Percentiles rank a stretch among this genome's conserved stretches.
phyloP scores from a whole-genome alignment of 2,888 invertebrate genomes.

The Rhingia campestris region DNA sequence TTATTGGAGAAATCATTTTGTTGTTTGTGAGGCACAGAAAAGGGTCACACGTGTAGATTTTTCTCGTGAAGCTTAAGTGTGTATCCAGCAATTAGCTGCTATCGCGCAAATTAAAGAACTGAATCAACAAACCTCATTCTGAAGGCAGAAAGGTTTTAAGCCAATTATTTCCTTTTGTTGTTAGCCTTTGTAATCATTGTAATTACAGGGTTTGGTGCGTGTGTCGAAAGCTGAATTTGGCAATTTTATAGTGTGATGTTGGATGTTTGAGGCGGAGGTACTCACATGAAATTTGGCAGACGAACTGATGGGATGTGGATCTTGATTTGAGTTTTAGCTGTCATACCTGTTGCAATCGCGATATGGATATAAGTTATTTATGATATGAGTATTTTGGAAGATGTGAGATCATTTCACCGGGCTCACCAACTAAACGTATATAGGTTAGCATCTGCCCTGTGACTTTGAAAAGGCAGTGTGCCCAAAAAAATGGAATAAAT shows the following conservation, averaged over 20 bases:
- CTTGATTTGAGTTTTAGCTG: not conserved
- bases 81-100: constrained; percentile 34
- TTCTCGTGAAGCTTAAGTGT: constrained; percentile 1
- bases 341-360: not conserved
- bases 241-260: constrained; percentile 45
- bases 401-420: too few relatives aligned
- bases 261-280: constrained; percentile 26
- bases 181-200: constrained; percentile 53
- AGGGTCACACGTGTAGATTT: constrained; percentile 15
- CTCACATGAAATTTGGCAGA: not conserved
- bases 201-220: constrained; percentile 34
- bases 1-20: not conserved
- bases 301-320: constrained; percentile 7
- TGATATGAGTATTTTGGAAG: too few relatives aligned
- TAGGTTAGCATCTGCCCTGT: too few relatives aligned
- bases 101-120: constrained; percentile 51
- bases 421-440: too few relatives aligned
- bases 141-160: constrained; percentile 8
- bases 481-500: too few relatives aligned
- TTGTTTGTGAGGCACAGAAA: not conserved
- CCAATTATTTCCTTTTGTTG: constrained; percentile 49
- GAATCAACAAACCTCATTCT: constrained; percentile 45
- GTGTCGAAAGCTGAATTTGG: constrained; percentile 44
- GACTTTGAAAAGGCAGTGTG: too few relatives aligned
- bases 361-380: too few relatives aligned